Evolutionary conservation across 1,140 invertebrate genomes (phyloP), one percentile per base, ranked within the genome.

Genomic region (Ephestia elutella): DNA sequence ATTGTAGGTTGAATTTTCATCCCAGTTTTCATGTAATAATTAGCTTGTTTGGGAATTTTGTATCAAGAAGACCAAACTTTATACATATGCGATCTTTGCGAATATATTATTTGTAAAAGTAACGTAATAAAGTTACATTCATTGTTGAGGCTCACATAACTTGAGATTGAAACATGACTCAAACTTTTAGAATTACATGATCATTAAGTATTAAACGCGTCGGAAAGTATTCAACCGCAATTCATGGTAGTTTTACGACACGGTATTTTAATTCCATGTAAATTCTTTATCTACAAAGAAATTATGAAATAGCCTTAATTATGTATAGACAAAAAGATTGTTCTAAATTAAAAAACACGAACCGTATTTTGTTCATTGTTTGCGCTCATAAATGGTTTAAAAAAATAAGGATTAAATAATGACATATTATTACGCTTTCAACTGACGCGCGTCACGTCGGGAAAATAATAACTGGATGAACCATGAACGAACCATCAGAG

Each of bases 361-460:
- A 50, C 3, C n/a, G 7, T 20, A 18, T 20, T 17, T 50, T 50
- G 10, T 15, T 15, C 49, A 13, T 11, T 10, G 49, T 19, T 21
- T 50, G 49, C 49, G n/a, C 17, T 50, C 49, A 15, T n/a, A 9
- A 50, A 50, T 15, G 19, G 20, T 2, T 53, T 25, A 17, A 66
- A 70, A 68, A 66, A 67, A 60, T 64, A 59, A 63, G 61, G 63
- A 64, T 58, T 54, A 57, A 61, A 63, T 81, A 79, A 81, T 78
- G 70, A 81, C 61, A 75, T 71, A 68, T 73, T 74, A 79, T 79
- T 78, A 77, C 65, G 63, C 65, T 71, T 70, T 68, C 73, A 69
- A 70, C 63, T 61, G 69, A 58, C 70, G 60, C 70, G 60, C 56
- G 49, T 54, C 54, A 56, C 56, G 21, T 25, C 21, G 21, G 21